Evolutionary conservation across 2,797 vertebrate species (phyloP).

Genomic region (Mycteria americana): DNA sequence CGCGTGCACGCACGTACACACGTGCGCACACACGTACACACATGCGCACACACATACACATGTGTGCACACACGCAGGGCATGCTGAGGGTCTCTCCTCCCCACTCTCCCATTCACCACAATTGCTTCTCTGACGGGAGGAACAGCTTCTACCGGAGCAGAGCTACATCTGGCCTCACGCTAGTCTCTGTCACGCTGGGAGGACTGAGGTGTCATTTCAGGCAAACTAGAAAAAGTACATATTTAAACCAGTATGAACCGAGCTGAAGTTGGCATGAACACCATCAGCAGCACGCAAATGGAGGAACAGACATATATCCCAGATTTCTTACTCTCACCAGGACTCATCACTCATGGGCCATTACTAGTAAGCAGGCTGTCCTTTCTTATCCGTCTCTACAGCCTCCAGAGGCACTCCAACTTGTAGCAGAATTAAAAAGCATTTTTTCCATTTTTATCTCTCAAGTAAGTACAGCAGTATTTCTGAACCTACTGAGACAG

Average conservation of each 20-base stretch:
- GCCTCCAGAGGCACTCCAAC: not conserved
- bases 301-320: not conserved
- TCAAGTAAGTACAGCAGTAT: not conserved
- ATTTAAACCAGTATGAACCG: not conserved
- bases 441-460: not conserved
- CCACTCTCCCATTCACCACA: not conserved
- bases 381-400: not conserved
- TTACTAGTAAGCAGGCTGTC: not conserved
- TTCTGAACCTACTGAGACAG: not conserved
- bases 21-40: rapidly evolving
- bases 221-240: not conserved
- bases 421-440: not conserved
- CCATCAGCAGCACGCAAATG: not conserved
- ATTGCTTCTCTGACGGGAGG: not conserved
- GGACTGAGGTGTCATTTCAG: not conserved
- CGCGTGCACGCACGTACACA: not conserved
- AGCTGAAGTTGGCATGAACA: not conserved
- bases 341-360: not conserved
- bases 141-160: not conserved
- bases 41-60: not conserved
- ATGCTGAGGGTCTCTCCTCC: not conserved
- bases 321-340: not conserved
- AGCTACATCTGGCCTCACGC: not conserved
- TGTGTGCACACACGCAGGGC: rapidly evolving
- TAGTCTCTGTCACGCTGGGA: not conserved